phyloP scores from a whole-genome alignment of 2,797 vertebrate species.

The Staurois parvus region DNA sequence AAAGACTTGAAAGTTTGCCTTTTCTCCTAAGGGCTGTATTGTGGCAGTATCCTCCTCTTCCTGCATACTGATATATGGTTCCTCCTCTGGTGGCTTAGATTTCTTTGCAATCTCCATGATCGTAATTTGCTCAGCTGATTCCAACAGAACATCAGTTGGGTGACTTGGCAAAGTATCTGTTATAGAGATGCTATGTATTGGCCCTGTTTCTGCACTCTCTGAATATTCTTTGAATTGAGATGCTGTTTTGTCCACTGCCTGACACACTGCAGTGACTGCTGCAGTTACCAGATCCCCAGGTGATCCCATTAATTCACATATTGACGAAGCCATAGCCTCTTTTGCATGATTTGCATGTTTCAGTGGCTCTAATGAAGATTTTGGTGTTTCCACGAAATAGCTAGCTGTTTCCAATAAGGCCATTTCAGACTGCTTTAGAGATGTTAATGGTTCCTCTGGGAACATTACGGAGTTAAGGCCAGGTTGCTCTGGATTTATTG shows the following conservation, averaged over 20 bases:
- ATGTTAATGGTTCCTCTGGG: constrained; percentile 30
- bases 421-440: constrained; percentile 6
- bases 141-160: neutral
- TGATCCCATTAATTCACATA: constrained; percentile 1
- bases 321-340: neutral
- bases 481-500: neutral
- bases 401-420: constrained; percentile 4
- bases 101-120: neutral
- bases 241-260: neutral
- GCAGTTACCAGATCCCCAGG: neutral
- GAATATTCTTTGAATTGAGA: neutral
- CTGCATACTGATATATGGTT: neutral
- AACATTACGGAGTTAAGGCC: neutral
- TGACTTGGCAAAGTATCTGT: neutral
- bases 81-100: neutral
- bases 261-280: neutral
- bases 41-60: neutral
- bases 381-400: neutral
- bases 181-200: neutral
- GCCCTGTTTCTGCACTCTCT: neutral
- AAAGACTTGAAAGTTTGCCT: neutral
- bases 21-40: neutral
- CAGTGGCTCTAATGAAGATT: constrained; percentile 21
- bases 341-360: constrained; percentile 22
- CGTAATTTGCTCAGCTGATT: neutral